A percentile compares a stretch with the other conserved stretches of the same genome.
Conservation (phyloP, 2,797 vertebrate genomes). For the Pempheris klunzingeri region DNA sequence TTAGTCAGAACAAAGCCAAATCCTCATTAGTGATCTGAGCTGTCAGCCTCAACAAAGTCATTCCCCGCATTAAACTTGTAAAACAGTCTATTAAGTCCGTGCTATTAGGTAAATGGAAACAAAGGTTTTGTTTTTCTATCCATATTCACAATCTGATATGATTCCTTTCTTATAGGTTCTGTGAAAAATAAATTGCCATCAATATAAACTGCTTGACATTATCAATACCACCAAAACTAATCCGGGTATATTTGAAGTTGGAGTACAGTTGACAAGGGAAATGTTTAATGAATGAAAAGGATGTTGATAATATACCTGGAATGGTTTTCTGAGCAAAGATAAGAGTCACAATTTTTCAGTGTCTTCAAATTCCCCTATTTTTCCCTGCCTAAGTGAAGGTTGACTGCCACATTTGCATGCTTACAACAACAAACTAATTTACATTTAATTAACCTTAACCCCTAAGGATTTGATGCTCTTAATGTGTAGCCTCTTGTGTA, state of each 20-base stretch:
- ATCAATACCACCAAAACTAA: slow-evolving; percentile 22
- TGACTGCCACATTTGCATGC: not conserved
- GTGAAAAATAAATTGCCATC: slow-evolving; percentile 24
- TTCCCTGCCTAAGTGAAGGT: no score
- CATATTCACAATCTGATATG: slow-evolving; percentile 7
- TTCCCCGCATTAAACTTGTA: slow-evolving; percentile 47
- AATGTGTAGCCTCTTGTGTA: not conserved
- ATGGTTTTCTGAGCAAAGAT: slow-evolving; percentile 61
- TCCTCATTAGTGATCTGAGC: slow-evolving; percentile 66
- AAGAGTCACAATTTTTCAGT: slow-evolving; percentile 51
- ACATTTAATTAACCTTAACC: not conserved
- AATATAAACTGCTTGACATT: slow-evolving; percentile 21
- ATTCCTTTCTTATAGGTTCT: slow-evolving; percentile 11
- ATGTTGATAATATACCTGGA: slow-evolving; percentile 57
- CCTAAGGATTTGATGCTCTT: not conserved
- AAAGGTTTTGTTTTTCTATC: not conserved
- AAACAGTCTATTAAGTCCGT: slow-evolving; percentile 16
- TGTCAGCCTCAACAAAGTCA: slow-evolving; percentile 39
- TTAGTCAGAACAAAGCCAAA: slow-evolving; percentile 61
- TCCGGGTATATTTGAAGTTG: slow-evolving; percentile 15
- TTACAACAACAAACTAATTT: not conserved
- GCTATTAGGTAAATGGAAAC: slow-evolving; percentile 20
- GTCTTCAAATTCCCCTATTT: not conserved
- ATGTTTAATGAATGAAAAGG: slow-evolving; percentile 64
- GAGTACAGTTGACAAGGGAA: slow-evolving; percentile 42